phyloP scores from a whole-genome alignment of 2,113 vertebrate genomes.

The Guaruba guarouba region DNA sequence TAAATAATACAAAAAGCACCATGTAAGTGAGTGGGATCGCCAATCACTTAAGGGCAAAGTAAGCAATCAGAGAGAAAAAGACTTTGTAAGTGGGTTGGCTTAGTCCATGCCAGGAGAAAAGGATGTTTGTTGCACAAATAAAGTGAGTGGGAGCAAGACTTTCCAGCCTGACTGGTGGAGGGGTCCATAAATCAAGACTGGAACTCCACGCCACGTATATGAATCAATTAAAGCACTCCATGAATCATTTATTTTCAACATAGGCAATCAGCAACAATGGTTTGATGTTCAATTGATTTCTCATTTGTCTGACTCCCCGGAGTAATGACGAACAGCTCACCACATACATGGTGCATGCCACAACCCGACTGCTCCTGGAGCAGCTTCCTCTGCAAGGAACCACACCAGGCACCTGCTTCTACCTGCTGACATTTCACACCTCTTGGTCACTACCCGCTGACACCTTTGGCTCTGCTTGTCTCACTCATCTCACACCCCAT shows the following conservation, averaged over 20 bases:
- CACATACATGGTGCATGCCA: background rate
- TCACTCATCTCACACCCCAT: background rate
- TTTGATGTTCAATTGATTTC: conserved; percentile 64
- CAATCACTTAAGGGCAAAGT: conserved; percentile 10
- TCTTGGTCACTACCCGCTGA: background rate
- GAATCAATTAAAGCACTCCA: conserved; percentile 37
- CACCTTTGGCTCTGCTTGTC: background rate
- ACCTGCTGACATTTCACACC: background rate
- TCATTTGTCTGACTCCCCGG: conserved; percentile 61
- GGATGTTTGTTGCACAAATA: conserved; percentile 57
- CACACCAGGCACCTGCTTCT: background rate
- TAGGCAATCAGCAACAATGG: conserved; percentile 26
- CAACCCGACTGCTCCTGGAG: background rate
- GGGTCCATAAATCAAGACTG: conserved; percentile 31
- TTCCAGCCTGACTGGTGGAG: conserved; percentile 44
- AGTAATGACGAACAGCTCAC: conserved; percentile 28
- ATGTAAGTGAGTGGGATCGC: background rate
- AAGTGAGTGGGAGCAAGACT: conserved; percentile 41
- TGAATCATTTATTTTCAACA: conserved; percentile 61
- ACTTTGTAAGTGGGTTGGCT: background rate
- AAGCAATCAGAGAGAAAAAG: background rate
- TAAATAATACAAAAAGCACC: background rate
- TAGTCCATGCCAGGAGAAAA: conserved; percentile 7
- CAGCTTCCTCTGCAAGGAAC: conserved; percentile 7
- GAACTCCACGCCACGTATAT: background rate